A percentile compares a stretch with the other conserved stretches of the same genome.
Conservation (phyloP, 2,797 vertebrate species). For the Squalus acanthias region DNA sequence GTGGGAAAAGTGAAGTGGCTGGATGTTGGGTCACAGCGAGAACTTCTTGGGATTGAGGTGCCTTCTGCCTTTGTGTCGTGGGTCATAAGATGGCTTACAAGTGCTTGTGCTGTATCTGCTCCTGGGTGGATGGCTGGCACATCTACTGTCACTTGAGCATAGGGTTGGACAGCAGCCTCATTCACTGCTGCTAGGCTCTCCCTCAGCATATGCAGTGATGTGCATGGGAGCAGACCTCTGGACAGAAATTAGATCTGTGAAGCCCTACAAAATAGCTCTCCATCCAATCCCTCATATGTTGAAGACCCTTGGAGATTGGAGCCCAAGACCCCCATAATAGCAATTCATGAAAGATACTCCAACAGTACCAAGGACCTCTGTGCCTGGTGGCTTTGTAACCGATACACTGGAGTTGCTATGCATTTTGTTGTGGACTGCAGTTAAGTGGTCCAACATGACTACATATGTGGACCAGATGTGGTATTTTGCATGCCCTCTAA, state of each 20-base stretch:
- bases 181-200: background rate
- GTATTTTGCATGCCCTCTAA: background rate
- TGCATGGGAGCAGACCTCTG: background rate
- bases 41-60: background rate
- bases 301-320: background rate
- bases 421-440: background rate
- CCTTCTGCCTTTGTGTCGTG: no score
- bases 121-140: no score
- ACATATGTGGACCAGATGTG: background rate
- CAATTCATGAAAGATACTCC: background rate
- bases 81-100: no score
- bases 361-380: background rate
- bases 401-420: background rate
- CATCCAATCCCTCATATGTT: background rate
- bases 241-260: background rate
- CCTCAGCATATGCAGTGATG: background rate
- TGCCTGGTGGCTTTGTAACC: background rate
- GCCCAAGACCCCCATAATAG: background rate
- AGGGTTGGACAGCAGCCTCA: background rate
- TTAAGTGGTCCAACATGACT: background rate
- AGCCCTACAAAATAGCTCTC: background rate
- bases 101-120: background rate
- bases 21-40: background rate
- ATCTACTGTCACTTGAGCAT: no score
- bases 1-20: background rate